These are phyloP conservation scores for Leucophenga maculata DNA, from an alignment of 2,888 invertebrate genomes.

Conservation along the genomic window DNA sequence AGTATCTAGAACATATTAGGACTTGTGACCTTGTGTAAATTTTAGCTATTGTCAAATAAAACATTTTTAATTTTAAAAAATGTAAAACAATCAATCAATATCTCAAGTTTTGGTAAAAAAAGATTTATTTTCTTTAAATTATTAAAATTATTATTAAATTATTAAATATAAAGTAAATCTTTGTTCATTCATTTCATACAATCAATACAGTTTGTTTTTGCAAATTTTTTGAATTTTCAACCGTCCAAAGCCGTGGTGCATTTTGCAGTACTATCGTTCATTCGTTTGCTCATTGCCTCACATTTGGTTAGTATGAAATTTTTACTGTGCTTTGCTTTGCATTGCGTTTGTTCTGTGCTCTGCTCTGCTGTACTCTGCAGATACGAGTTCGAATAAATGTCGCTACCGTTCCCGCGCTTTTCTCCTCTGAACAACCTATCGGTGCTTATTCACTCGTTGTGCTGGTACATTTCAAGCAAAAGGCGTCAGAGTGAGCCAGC, in stretches of 20 bases:
- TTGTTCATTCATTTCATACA: no score
- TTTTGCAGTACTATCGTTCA: conserved; percentile 43
- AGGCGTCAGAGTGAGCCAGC: conserved; percentile 8
- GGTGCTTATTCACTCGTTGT: background rate
- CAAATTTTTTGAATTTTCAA: background rate
- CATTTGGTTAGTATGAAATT: conserved; percentile 39
- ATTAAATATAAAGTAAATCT: no score
- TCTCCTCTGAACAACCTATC: background rate
- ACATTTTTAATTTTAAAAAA: no score
- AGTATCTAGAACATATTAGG: no score
- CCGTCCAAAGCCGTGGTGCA: conserved; percentile 27
- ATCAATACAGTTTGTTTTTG: no score
- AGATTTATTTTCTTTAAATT: no score
- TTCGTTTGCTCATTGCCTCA: conserved; percentile 43
- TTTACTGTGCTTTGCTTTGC: conserved; percentile 46
- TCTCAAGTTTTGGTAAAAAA: no score
- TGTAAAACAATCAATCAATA: no score
- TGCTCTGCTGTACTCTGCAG: conserved; percentile 23
- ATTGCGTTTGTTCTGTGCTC: conserved; percentile 14
- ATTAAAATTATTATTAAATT: no score
- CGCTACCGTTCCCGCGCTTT: background rate
- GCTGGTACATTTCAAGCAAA: background rate
- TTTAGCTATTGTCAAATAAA: no score
- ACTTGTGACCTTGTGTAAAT: no score
- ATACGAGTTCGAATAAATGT: background rate